Evolutionary conservation across 2,888 invertebrate species (phyloP), one percentile per base, ranked within the genome.

Genomic region (Poecilus cupreus): DNA sequence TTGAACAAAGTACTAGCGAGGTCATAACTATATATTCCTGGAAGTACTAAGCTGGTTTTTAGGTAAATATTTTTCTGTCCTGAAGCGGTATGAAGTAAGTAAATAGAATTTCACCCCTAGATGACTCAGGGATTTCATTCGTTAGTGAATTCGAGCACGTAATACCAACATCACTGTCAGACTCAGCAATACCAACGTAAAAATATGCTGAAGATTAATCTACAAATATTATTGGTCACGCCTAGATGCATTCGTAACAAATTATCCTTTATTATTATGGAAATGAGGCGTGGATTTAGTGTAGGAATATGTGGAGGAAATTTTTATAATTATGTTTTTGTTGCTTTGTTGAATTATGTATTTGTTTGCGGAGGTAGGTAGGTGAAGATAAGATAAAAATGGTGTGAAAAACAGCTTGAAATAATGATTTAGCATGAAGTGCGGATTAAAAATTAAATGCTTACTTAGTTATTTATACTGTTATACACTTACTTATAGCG

Each of bases 81-180:
- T 68, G 32, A 6, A 68, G 32, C 60, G 32, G 18, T 60, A 60
- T 32, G 70, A 46, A 72, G 72, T 18, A 76, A 22, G 76, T 37
- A 76, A 76, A 76, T 39, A 76, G 39, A 76, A 76, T 51, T 54
- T 76, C 37, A 51, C 76, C 57, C 57, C 37, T 37, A 8, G 24
- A 76, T 57, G 76, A 57, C 16, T 54, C 37, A 51, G 76, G 57
- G 20, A 54, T 76, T 57, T 75, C 37, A 22, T 70, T 70, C 70
- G 32, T 60, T 60, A 70, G 70, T 37, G 43, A 39, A 39, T 18
- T 70, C 18, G 37, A 70, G 70, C 39, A 68, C 68, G 39, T 68
- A 68, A 37, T 39, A 39, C 18, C 37, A 68, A 68, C 68, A 68
- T 68, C 68, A 68, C 37, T 68, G 68, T 68, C 39, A 68, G 39